Percentiles rank a stretch among this genome's conserved stretches.
These are phyloP conservation scores for Enteromius thamalakanensis DNA, from an alignment of 2,797 vertebrate genomes.

Conservation along the genomic window DNA sequence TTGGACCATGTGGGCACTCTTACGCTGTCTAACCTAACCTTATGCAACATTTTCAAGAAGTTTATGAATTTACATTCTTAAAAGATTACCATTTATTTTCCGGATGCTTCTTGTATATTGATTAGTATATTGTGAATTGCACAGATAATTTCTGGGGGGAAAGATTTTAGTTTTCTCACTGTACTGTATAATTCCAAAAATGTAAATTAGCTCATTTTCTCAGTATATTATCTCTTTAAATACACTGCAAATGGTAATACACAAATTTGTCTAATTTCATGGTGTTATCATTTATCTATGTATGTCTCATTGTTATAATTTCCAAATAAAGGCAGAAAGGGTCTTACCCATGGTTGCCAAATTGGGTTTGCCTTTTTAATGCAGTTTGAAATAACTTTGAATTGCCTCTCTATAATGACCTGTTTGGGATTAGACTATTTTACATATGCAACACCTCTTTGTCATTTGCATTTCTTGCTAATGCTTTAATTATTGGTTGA, in stretches of 20 bases:
- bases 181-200: too few relatives aligned
- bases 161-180: too few relatives aligned
- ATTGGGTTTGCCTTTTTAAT: neutral
- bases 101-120: too few relatives aligned
- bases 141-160: too few relatives aligned
- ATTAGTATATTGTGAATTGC: too few relatives aligned
- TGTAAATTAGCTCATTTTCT: too few relatives aligned
- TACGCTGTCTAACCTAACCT: neutral
- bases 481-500: constrained; percentile 20
- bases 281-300: too few relatives aligned
- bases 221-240: neutral
- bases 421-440: neutral
- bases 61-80: too few relatives aligned
- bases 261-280: neutral
- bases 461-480: constrained; percentile 14
- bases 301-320: neutral
- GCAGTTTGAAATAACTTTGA: neutral
- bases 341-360: neutral
- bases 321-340: neutral
- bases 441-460: neutral
- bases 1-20: neutral
- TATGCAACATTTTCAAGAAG: neutral
- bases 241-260: neutral
- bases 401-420: neutral
- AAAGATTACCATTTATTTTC: too few relatives aligned